Conservation (phyloP, 92 coral and sea anemone species). For the Pocillopora meandrina region DNA sequence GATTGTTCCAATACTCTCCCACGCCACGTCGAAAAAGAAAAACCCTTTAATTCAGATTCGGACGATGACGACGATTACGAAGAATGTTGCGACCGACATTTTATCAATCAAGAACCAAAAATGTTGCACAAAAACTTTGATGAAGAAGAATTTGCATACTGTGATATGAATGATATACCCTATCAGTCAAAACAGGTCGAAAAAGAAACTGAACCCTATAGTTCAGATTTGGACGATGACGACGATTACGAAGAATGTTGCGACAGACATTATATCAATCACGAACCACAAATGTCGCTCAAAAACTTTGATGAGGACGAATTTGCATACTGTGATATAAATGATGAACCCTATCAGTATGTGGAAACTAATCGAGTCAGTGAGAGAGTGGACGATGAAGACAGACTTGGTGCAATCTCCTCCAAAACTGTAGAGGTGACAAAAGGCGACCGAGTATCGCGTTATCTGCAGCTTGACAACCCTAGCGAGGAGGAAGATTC, state of each 20-base stretch:
- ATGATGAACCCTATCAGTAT: too few relatives aligned
- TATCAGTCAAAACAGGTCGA: too few relatives aligned
- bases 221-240: not conserved
- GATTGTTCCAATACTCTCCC: too few relatives aligned
- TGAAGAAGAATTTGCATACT: not conserved
- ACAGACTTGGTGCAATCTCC: not conserved
- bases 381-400: not conserved
- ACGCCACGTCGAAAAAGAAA: too few relatives aligned
- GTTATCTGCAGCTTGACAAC: slow-evolving; percentile 8
- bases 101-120: not conserved
- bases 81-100: slow-evolving; percentile 3
- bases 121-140: not conserved
- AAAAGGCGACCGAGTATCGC: not conserved
- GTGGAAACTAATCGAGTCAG: not conserved
- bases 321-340: too few relatives aligned
- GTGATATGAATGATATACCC: too few relatives aligned
- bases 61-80: slow-evolving; percentile 1
- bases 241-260: slow-evolving; percentile 7
- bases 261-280: slow-evolving; percentile 2
- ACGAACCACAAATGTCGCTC: not conserved
- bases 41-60: too few relatives aligned
- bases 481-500: not conserved
- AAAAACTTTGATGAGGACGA: not conserved
- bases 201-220: too few relatives aligned
- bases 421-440: not conserved